Percentiles rank a stretch among this genome's conserved stretches.
These are phyloP conservation scores for Drosophila seguyi DNA, from an alignment of 1,140 invertebrate genomes.

Conservation along the genomic window DNA sequence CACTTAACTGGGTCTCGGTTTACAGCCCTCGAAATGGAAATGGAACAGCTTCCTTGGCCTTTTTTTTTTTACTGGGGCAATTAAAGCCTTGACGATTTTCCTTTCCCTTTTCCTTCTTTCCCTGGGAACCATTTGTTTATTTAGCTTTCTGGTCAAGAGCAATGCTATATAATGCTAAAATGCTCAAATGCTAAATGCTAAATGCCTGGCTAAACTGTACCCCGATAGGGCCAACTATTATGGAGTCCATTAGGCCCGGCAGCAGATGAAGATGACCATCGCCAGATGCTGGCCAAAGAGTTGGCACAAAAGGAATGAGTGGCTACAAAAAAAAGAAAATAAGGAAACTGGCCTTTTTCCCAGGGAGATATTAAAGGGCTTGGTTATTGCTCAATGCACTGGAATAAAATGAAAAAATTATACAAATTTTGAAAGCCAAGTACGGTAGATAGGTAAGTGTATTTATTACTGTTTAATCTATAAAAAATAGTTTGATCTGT, in stretches of 20 bases:
- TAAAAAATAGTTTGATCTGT: background rate
- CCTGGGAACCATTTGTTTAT: constrained; percentile 48
- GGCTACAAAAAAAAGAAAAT: background rate
- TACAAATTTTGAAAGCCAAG: too few relatives aligned
- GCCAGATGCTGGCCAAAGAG: constrained; percentile 43
- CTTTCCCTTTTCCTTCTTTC: background rate
- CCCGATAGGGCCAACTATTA: constrained; percentile 66
- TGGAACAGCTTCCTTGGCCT: constrained; percentile 26
- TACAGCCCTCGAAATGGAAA: constrained; percentile 42
- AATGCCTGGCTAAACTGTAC: constrained; percentile 29
- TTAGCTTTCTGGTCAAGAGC: constrained; percentile 51
- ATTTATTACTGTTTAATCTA: background rate
- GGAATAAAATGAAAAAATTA: background rate
- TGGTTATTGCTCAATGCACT: constrained; percentile 14
- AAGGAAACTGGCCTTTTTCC: constrained; percentile 17
- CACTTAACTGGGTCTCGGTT: constrained; percentile 69
- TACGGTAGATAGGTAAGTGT: too few relatives aligned
- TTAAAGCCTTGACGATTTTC: constrained; percentile 38
- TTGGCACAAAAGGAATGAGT: constrained; percentile 21
- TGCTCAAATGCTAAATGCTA: constrained; percentile 14
- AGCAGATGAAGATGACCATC: constrained; percentile 47
- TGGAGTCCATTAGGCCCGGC: constrained; percentile 68
- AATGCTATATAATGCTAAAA: constrained; percentile 16
- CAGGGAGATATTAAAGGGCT: constrained; percentile 13
- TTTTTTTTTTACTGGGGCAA: constrained; percentile 12